Evolutionary conservation across 2,797 vertebrate genomes (phyloP).

Genomic region (Rhadinocentrus ornatus): DNA sequence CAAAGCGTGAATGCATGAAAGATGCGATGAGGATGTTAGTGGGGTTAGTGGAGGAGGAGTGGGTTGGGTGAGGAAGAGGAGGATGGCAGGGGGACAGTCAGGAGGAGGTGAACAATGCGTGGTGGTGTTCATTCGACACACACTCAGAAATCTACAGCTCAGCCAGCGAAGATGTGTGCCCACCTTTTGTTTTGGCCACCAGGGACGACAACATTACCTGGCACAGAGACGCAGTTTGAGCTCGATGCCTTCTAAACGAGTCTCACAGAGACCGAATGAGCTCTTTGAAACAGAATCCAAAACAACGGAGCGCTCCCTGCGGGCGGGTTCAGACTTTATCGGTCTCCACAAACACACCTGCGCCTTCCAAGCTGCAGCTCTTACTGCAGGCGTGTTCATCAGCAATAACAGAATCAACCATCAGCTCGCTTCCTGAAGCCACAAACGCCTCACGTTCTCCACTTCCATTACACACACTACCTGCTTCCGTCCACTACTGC

Average conservation of each 20-base stretch:
- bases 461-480: background rate
- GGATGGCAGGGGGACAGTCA: conserved; percentile 58
- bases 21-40: conserved; percentile 73
- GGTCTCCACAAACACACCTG: conserved; percentile 62
- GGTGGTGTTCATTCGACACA: conserved; percentile 48
- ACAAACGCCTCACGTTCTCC: background rate
- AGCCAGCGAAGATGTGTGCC: conserved; percentile 57
- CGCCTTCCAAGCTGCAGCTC: conserved; percentile 47
- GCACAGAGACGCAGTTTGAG: conserved; percentile 43
- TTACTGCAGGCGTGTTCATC: conserved; percentile 53
- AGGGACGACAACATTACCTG: conserved; percentile 67
- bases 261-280: conserved; percentile 57
- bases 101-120: conserved; percentile 60
- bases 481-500: too few relatives aligned
- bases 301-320: conserved; percentile 57
- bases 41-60: conserved; percentile 67
- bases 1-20: conserved; percentile 57
- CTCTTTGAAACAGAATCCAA: conserved; percentile 66
- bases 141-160: conserved; percentile 35
- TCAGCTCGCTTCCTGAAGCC: conserved; percentile 13
- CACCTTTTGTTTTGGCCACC: conserved; percentile 62
- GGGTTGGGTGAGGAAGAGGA: conserved; percentile 19
- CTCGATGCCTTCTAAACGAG: conserved; percentile 59
- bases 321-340: conserved; percentile 44
- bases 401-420: conserved; percentile 36